Evolutionary conservation across 2,113 vertebrate genomes (phyloP), one percentile per base, ranked within the genome.

Genomic region (Paraplagusia blochii): DNA sequence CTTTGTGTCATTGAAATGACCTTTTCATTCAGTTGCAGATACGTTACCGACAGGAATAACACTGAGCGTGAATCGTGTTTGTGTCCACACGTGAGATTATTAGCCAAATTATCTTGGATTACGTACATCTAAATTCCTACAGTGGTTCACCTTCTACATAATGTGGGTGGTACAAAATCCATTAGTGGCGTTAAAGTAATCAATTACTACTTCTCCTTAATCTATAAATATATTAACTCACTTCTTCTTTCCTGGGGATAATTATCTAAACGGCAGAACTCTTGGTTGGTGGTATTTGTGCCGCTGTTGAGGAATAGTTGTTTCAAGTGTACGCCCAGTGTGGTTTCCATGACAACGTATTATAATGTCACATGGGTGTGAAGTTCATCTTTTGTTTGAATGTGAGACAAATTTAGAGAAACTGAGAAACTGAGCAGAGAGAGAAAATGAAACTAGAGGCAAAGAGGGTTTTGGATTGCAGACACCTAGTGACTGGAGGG

Each of bases 281-380:
- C 50, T 22, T 47, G 58, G 4, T 22, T 35, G 11, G 16, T 66
- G 40, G 49, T 7, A 53, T 67, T 64, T 42, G 17, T 18, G 8
- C 47, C 33, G 29, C 38, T 33, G 44, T n/a, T n/a, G 6, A 35
- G 22, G 22, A 55, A 14, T 19, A 33, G 39, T 52, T 45, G 11
- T 62, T 58, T 15, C 46, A 46, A 63, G 8, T 47, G 13, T 29
- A 44, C 33, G 38, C 12, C 14, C 14, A 36, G 17, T 44, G 29
- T 47, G 18, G 66, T 77, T 64, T 53, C 69, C 69, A 66, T 69
- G 57, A 72, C 59, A 77, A 63, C 54, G 2, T n/a, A 12, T 38
- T 58, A 47, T 61, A 51, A 59, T 50, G 44, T 64, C 59, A 70
- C 35, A 53, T 52, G 13, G 44, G n/a, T 16, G 5, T 38, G 34